These are phyloP conservation scores for Arenaria interpres DNA, from an alignment of 2,113 vertebrate genomes.

Conservation along the genomic window DNA sequence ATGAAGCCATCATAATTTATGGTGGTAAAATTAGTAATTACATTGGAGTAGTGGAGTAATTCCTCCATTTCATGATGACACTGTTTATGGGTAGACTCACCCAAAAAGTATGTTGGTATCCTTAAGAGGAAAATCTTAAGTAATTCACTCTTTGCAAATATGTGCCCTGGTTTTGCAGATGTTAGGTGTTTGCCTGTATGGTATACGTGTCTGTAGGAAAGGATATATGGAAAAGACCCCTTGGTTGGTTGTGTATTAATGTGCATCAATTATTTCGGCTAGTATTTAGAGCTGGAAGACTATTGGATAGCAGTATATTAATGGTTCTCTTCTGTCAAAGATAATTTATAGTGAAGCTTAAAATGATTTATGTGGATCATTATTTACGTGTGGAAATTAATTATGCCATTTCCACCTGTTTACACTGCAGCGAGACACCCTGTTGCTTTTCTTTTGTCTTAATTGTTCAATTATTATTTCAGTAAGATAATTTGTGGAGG, in stretches of 20 bases:
- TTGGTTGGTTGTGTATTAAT: neutral
- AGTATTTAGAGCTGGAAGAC: neutral
- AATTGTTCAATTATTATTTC: constrained; percentile 8
- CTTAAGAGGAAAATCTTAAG: neutral
- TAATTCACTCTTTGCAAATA: neutral
- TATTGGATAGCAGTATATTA: neutral
- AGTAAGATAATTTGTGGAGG: neutral
- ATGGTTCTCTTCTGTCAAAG: neutral
- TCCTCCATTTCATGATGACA: neutral
- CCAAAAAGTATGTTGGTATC: neutral
- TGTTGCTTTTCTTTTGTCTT: constrained; percentile 4
- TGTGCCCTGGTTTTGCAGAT: neutral
- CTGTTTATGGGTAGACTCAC: neutral
- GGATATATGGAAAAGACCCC: neutral
- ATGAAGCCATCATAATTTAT: neutral
- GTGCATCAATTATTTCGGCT: neutral
- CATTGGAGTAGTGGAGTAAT: neutral
- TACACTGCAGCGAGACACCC: neutral
- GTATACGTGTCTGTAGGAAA: neutral
- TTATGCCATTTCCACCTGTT: constrained; percentile 9
- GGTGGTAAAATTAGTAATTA: neutral
- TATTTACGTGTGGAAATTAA: constrained; percentile 14
- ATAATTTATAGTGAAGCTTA: neutral
- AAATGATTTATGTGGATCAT: neutral
- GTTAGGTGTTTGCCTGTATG: neutral